Base-by-base conservation (phyloP, 2,113 vertebrate genomes). In the Progne subis region DNA sequence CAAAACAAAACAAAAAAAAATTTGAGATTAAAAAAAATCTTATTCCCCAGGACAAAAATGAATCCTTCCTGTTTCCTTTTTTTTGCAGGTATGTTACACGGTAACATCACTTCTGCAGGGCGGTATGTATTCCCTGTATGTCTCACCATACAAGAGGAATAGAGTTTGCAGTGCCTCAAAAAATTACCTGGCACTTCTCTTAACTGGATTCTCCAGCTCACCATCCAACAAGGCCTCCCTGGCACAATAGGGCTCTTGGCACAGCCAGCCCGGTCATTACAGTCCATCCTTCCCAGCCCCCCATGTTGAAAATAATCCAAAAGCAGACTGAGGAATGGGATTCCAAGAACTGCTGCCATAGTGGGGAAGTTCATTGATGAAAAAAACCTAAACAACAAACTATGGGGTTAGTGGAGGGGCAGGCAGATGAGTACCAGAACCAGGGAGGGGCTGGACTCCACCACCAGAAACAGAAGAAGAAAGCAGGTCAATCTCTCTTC, bases 321-420 rank as follows among this genome's bases (percentile, higher is more conserved):
- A 77, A 81, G 14, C 15, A 26, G 25, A 44, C 10, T 2, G 20
- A 78, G 26, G n/a, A 63, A 63, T 25, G 53, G 11, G 17, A 71
- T 72, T 86, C 55, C 57, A 86, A 49, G 34, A 86, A 34, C 39
- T 68, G 28, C 39, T 46, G 67, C 67, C 55, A 47, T 7, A 2
- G 43, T 32, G 34, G 16, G 16, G 7, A 34, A 60, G 11, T 12
- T 18, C 41, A 20, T 1, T 49, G 26, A 82, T 31, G 1, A 3
- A 60, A 46, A 63, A 72, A n/a, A 20, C 5, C 4, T 32, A 25
- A 56, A 28, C 21, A 77, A 37, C 0, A 0, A 70, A 28, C 56
- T 37, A 3, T 5, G 5, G 43, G 56, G 11, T 61, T 26, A 61
- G 46, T 28, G 13, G 50, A 80, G 24, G 31, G 12, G 12, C 39